These are phyloP conservation scores for Morone saxatilis DNA, from an alignment of 2,113 vertebrate species.

Conservation along the genomic window DNA sequence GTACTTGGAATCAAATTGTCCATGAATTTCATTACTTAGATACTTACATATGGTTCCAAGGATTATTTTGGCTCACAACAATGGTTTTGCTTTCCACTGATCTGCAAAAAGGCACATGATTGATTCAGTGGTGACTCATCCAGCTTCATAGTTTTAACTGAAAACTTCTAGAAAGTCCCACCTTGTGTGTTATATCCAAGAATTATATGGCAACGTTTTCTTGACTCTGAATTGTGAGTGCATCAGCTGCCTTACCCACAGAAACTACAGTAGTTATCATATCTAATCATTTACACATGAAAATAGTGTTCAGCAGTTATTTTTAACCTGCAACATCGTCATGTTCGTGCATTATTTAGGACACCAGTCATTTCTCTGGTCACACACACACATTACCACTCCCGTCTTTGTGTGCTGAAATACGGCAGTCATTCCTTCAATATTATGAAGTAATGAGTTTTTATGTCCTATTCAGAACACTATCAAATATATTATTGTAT, in stretches of 20 bases:
- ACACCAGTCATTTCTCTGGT: conserved; percentile 4
- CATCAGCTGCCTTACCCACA: conserved; percentile 8
- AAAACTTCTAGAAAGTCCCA: conserved; percentile 17
- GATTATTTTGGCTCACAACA: conserved; percentile 49
- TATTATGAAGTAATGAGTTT: conserved; percentile 12
- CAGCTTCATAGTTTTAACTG: conserved; percentile 5
- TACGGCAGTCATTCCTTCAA: conserved; percentile 1
- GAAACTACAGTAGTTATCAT: neutral
- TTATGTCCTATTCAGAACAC: conserved; percentile 10
- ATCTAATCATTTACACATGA: neutral
- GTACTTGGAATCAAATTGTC: conserved; percentile 55
- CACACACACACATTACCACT: neutral
- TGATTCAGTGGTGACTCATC: conserved; percentile 36
- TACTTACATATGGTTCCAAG: conserved; percentile 35
- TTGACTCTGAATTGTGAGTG: neutral
- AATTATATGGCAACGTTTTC: neutral
- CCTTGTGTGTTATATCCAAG: neutral
- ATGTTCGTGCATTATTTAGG: neutral
- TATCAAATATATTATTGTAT: conserved; percentile 14
- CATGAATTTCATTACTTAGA: conserved; percentile 52
- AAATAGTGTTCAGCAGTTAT: neutral
- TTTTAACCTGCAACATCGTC: neutral
- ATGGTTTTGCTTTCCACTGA: conserved; percentile 21
- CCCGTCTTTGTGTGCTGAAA: conserved; percentile 18
- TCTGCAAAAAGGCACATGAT: conserved; percentile 12